Percentiles rank a stretch among this genome's conserved stretches.
Conservation (phyloP, 2,113 vertebrate genomes). For the Castor canadensis region DNA sequence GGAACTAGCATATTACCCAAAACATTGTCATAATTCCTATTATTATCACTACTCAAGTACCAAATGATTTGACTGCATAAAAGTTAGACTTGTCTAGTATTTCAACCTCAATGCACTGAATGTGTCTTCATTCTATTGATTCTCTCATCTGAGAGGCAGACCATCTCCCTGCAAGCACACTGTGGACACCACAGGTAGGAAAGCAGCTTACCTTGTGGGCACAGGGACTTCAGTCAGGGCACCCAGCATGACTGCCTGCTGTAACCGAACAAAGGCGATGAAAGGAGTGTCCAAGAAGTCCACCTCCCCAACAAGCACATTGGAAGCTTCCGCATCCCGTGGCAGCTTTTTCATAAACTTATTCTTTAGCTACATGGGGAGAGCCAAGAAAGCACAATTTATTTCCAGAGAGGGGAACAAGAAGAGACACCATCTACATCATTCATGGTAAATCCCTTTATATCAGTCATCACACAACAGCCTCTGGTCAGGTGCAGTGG, state of each 20-base stretch:
- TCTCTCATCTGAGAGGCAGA: not conserved
- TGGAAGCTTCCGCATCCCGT: constrained; percentile 97
- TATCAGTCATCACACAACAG: not conserved
- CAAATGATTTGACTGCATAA: not conserved
- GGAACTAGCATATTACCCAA: not conserved
- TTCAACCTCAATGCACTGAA: not conserved
- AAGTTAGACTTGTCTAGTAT: not conserved
- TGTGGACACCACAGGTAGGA: not conserved
- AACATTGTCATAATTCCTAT: not conserved
- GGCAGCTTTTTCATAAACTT: constrained; percentile 99
- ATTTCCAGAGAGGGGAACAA: constrained; percentile 10
- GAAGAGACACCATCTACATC: not conserved
- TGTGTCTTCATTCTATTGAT: not conserved
- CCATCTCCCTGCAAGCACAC: not conserved
- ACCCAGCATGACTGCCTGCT: constrained; percentile 97
- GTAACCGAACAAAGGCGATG: constrained; percentile 96
- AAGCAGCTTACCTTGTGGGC: constrained; percentile 91
- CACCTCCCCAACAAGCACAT: constrained; percentile 97
- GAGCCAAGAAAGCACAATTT: constrained; percentile 48
- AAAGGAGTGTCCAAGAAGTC: constrained; percentile 96
- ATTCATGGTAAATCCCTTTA: not conserved
- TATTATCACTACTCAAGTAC: not conserved
- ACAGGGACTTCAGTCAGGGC: constrained; percentile 97
- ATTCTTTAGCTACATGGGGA: constrained; percentile 92
- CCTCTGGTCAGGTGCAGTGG: too few relatives aligned